These are phyloP conservation scores for Euplagia quadripunctaria DNA, from an alignment of 2,888 invertebrate species.

Conservation along the genomic window DNA sequence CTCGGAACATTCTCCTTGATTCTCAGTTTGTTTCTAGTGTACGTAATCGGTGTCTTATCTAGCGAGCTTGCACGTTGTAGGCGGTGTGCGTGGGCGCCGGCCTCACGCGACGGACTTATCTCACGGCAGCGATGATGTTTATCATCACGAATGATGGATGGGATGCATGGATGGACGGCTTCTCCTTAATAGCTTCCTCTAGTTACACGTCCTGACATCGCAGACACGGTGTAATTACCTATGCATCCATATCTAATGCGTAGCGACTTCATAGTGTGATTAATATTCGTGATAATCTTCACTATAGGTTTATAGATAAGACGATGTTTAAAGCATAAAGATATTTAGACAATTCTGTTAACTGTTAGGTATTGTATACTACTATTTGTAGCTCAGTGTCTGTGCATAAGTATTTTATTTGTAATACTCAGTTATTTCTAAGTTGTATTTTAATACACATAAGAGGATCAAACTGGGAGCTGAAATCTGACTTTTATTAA, in stretches of 20 bases:
- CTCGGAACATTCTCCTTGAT: conserved; percentile 24
- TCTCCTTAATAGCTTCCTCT: conserved; percentile 58
- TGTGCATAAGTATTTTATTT: no score
- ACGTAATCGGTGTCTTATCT: conserved; percentile 46
- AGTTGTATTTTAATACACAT: no score
- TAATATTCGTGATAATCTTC: conserved; percentile 27
- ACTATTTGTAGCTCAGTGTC: not conserved
- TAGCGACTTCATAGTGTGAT: conserved; percentile 29
- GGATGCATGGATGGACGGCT: conserved; percentile 56
- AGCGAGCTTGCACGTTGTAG: conserved; percentile 42
- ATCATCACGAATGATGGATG: conserved; percentile 73
- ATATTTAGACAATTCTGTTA: not conserved
- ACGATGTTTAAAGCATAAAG: not conserved
- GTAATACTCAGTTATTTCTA: no score
- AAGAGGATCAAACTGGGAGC: no score
- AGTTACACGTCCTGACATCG: conserved; percentile 37
- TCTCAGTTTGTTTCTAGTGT: conserved; percentile 21
- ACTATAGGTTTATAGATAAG: not conserved
- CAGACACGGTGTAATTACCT: conserved; percentile 50
- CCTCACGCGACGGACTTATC: conserved; percentile 55
- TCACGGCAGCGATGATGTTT: conserved; percentile 67
- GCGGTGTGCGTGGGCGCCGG: conserved; percentile 53
- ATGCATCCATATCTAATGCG: conserved; percentile 49
- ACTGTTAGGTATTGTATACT: not conserved
- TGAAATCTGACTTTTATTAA: no score